Evolutionary conservation across 1,140 invertebrate genomes (phyloP), one percentile per base, ranked within the genome.

Genomic region (Liolophura sinensis): DNA sequence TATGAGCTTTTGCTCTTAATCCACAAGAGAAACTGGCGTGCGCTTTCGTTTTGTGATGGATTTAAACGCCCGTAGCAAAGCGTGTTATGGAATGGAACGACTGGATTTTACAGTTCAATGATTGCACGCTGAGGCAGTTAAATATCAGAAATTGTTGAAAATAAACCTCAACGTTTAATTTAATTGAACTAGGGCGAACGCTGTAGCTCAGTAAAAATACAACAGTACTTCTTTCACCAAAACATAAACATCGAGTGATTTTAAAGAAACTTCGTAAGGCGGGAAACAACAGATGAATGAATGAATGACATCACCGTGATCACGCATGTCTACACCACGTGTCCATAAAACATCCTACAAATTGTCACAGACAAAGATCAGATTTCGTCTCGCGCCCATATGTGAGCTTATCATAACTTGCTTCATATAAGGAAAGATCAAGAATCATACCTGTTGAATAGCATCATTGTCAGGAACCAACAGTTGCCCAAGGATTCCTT

Each of bases 381-480:
- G 18, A 27, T 31, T 24, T 24, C 60, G 3, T 27, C 12, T 27
- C 16, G 7, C 9, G 18, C 24, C 6, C 22, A 63, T 27, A 60
- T 15, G 12, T 22, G n/a, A 50, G 25, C 0, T n/a, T 60, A 40
- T 51, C 58, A 16, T 18, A 25, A 27, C 49, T 60, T 40, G 46
- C 27, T 22, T 52, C 24, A 69, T 22, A 52, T 46, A 51, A 14
- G 3, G 25, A 59, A 58, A 22, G 25, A 54, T 54, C 51, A 60
- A 46, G 16, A 15, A 14, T 27, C n/a, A 60, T 71, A 78, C 76
- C 70, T 76, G 65, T 64, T 78, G 72, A 68, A 78, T 78, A 55
- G 71, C 68, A 47, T 62, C 61, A 59, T 73, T 78, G 65, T 78
- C 74, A 6, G 76, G 72, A 47, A 73, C 70, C 55, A 78, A 62